Base-by-base conservation (phyloP, 2,888 invertebrate species). In the Brachypterus glaber region DNA sequence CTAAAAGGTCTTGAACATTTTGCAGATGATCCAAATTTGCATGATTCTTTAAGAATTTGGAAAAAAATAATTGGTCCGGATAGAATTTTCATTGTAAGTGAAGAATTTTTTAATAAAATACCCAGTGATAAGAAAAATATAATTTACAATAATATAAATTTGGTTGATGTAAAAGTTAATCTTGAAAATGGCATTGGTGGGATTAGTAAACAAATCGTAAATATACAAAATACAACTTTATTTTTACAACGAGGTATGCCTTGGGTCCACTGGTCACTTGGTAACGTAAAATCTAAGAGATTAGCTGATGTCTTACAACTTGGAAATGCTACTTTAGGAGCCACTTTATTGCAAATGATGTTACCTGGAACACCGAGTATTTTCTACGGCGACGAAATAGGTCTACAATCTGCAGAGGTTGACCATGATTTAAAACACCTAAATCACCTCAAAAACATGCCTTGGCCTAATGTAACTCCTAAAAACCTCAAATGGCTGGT, bases 381-480 rank as follows among this genome's bases (percentile, higher is more conserved):
- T 51, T 89, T 91, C 64, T 93, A 93, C 62, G 92, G 92, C 0
- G 91, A 93, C 62, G 92, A 93, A 71, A 78, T 92, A 44, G 82
- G 82, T 2, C 66, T 88, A 47, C 69, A 71, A 31, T 75, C 79
- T 47, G 65, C 72, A 3, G 69, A 75, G 47, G 68, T 68, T 36
- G 77, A 79, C 53, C 68, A 69, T 44, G 74, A 76, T 51, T 68
- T 74, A 24, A 69, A 71, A 48, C 74, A 79, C 54, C 60, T 81
- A 9, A 77, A 80, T 49, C 82, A 85, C 56, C 63, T 85, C 34
- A 70, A 75, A 0, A 76, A 77, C 17, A 86, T 86, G 85, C 66
- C 71, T 12, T 86, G 82, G 75, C 48, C 46, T 26, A 53, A 59
- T 47, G 70, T 69, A 43, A 67, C 71, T 1, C 64, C 66, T 18